A percentile compares a stretch with the other conserved stretches of the same genome.
phyloP scores from a whole-genome alignment of 2,888 invertebrate genomes.

The Agrilus cyanescens region DNA sequence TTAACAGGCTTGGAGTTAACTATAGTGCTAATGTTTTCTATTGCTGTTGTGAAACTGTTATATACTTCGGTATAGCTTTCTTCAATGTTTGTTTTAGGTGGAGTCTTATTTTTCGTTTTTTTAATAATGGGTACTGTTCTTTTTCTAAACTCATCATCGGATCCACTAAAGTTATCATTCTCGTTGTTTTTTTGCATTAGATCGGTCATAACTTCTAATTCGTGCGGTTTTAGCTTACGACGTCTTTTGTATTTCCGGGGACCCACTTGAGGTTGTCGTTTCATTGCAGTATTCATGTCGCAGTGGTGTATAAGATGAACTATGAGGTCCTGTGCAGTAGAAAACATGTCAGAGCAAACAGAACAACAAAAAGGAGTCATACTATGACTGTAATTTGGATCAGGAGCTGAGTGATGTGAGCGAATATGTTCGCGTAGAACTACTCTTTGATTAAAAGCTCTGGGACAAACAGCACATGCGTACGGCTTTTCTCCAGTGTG shows the following conservation, averaged over 20 bases:
- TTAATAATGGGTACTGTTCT: conserved; percentile 14
- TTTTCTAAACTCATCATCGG: conserved; percentile 23
- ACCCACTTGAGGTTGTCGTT: conserved; percentile 62
- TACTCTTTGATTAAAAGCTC: conserved; percentile 79
- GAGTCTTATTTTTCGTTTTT: conserved; percentile 33
- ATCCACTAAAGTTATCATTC: conserved; percentile 28
- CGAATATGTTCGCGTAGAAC: conserved; percentile 75
- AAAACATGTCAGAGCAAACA: conserved; percentile 60
- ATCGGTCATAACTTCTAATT: conserved; percentile 36
- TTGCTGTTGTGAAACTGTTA: conserved; percentile 37
- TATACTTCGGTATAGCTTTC: conserved; percentile 37
- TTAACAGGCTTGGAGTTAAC: conserved; percentile 23
- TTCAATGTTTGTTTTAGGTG: conserved; percentile 24
- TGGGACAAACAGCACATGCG: conserved; percentile 75
- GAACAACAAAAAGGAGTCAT: conserved; percentile 60
- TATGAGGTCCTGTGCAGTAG: conserved; percentile 63
- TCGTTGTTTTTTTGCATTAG: conserved; percentile 29
- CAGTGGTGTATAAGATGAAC: conserved; percentile 77
- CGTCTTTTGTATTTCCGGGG: conserved; percentile 65
- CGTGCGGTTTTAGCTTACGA: conserved; percentile 59
- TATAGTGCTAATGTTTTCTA: conserved; percentile 38
- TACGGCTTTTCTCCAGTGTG: conserved; percentile 82
- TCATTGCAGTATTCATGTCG: conserved; percentile 72
- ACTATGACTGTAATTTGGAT: conserved; percentile 51
- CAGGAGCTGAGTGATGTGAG: conserved; percentile 75